Percentiles rank a stretch among this genome's conserved stretches.
Evolutionary conservation across 2,888 invertebrate genomes (phyloP).

Genomic region (Sinotaia quadrata): DNA sequence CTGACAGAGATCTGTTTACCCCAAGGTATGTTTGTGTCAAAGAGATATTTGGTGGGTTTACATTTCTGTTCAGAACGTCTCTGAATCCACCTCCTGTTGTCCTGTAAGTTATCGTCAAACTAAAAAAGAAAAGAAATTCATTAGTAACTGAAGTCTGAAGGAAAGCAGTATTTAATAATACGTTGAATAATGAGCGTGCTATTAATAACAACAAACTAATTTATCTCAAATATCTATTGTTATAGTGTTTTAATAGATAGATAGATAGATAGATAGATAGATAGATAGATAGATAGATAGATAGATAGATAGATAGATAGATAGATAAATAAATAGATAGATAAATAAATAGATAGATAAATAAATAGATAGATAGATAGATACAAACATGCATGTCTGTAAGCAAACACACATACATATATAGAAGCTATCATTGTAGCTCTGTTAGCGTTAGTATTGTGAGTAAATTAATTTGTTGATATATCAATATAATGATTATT

Average conservation of each 20-base stretch:
- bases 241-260: background rate
- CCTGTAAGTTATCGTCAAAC: conserved; percentile 9
- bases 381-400: too few species aligned
- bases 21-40: background rate
- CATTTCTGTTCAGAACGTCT: background rate
- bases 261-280: conserved; percentile 8
- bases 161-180: background rate
- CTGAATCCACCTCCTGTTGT: conserved; percentile 18
- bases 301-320: conserved; percentile 8
- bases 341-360: background rate
- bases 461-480: too few species aligned
- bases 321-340: conserved; percentile 3
- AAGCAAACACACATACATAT: too few species aligned
- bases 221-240: too few species aligned
- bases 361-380: too few species aligned
- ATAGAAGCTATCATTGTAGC: too few species aligned
- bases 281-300: conserved; percentile 8
- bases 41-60: background rate
- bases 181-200: background rate
- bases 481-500: too few species aligned
- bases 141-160: background rate
- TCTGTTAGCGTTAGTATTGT: too few species aligned
- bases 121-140: background rate
- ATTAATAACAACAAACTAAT: background rate
- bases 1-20: background rate